Evolutionary conservation across 2,888 invertebrate genomes (phyloP), one percentile per base, ranked within the genome.

Genomic region (Diloba caeruleocephala): DNA sequence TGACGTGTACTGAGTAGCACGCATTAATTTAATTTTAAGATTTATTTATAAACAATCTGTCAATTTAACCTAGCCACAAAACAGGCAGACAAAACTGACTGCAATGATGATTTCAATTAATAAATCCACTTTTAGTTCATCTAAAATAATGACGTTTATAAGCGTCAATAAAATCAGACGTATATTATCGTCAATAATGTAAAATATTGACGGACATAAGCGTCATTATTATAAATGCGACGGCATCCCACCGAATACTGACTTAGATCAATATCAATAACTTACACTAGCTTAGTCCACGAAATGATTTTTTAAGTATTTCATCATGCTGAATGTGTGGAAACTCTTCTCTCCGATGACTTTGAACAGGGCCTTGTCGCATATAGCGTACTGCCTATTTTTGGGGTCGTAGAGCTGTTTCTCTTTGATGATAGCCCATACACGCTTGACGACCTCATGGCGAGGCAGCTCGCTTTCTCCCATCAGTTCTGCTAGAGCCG

Each of bases 321-420:
- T 99, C 97, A 99, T 97, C 99, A 99, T 99, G 62, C 98, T 98
- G 79, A 99, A 99, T 46, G 98, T 98, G 75, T 97, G 96, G 95
- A 99, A 98, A 77, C 98, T 96, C 85, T 98, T 98, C 1, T 96
- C 96, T 28, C 98, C 98, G 85, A 99, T 97, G 28, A 99, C 97
- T 88, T 97, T 97, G 86, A 96, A 93, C 29, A 99, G 92, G 43
- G 98, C 97, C 44, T 97, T 98, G 84, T 99, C 98, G 89, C 98
- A 98, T 76, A 98, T 97, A 68, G 98, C 98, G 81, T 96, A 99
- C 89, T 98, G 98, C 89, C 97, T 98, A 88, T 99, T 98, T 80
- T 97, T 98, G 7, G 98, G 98, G 84, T 99, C 99, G 78, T 97
- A 97, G 10, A 98, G 94, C 79, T 98, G 96, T 66, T 96, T 95